Evolutionary conservation across 2,797 vertebrate species (phyloP), one percentile per base, ranked within the genome.

Genomic region (Phataginus tetradactyla): DNA sequence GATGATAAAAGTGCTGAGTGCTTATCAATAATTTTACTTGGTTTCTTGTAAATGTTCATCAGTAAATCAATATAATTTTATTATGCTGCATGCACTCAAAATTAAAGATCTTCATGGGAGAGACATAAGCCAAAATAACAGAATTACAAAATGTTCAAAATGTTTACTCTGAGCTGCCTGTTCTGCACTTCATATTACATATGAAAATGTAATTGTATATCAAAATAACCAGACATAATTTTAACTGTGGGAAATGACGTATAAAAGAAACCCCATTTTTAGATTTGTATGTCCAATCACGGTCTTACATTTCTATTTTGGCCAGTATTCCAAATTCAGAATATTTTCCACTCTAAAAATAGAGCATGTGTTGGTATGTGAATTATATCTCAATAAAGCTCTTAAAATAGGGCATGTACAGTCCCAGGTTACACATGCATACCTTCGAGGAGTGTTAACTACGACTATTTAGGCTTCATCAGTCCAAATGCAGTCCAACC

Each of bases 311-410:
- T 94, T 84, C 23, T 7, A 42, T 66, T 2, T 4, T 77, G 85
- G 53, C 25, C 66, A 59, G 34, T n/a, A 91, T 84, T 85, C 66
- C 37, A 68, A 15, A 77, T 79, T 75, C 85, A 59, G 37, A 79
- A 80, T 53, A 59, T 57, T 93, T 92, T 61, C 61, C 72, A 80
- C 7, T 90, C 49, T 71, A 71, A 34, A 45, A 53, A 88, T 37
- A 86, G 34, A 34, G 37, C 14, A 69, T 17, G 23, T 18, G 4
- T 63, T 29, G 20, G 29, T 21, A 27, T 53, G 17, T 53, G 75
- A 90, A 25, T 42, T 84, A 0, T 13, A 66, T n/a, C 45, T 90
- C n/a, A 51, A 34, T 37, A 37, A 59, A 64, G 34, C 29, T 77
- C 18, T 77, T 74, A 63, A 78, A 68, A 20, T 7, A 34, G 14